Percentiles rank a stretch among this genome's conserved stretches.
These are phyloP conservation scores for Listronotus oregonensis DNA, from an alignment of 1,140 invertebrate species.

Conservation along the genomic window DNA sequence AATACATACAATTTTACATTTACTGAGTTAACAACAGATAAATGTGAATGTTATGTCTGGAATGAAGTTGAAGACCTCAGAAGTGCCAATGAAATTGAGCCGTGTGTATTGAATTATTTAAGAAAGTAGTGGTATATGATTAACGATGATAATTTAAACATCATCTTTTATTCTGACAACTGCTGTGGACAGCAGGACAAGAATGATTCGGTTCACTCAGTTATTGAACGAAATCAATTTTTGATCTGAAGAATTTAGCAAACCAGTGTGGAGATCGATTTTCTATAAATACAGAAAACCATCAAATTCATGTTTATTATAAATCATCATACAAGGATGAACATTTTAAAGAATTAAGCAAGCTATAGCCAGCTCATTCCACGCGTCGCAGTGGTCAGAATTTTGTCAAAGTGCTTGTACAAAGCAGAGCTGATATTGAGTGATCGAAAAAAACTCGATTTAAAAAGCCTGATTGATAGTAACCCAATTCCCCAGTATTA, in stretches of 20 bases:
- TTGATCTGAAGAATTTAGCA: constrained; percentile 38
- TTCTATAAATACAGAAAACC: constrained; percentile 10
- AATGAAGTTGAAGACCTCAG: constrained; percentile 55
- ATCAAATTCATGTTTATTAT: not conserved
- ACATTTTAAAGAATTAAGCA: not conserved
- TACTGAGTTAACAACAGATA: constrained; percentile 44
- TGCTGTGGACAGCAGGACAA: constrained; percentile 54
- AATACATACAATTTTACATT: constrained; percentile 51
- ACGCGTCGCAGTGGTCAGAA: not conserved
- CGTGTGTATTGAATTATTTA: constrained; percentile 51
- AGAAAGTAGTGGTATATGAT: constrained; percentile 28
- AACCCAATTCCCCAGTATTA: too few species aligned
- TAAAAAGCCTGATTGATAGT: too few species aligned
- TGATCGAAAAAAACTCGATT: too few species aligned
- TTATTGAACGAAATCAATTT: constrained; percentile 40
- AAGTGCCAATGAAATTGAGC: constrained; percentile 55
- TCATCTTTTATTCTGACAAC: constrained; percentile 53
- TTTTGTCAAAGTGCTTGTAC: too few species aligned
- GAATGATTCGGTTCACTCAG: constrained; percentile 45
- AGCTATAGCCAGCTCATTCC: not conserved
- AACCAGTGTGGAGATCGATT: constrained; percentile 2
- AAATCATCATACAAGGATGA: constrained; percentile 5
- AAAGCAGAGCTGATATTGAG: too few species aligned
- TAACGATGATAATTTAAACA: constrained; percentile 37
- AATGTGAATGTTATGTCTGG: constrained; percentile 54